Percentiles rank a stretch among this genome's conserved stretches.
phyloP scores from a whole-genome alignment of 2,113 vertebrate species.

The Pterocles orientalis region DNA sequence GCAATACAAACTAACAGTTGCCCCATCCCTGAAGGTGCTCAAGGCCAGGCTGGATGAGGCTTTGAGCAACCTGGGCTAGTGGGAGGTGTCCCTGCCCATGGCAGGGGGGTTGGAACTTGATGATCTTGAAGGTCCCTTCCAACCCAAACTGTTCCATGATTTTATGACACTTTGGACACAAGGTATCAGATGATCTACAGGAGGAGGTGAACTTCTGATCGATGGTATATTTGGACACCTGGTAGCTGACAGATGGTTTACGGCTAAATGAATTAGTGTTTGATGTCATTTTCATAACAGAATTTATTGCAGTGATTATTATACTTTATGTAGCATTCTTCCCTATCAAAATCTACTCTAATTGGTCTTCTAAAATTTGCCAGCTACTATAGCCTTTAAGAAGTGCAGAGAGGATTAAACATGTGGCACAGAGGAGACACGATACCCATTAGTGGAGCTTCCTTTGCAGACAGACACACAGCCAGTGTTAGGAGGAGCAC shows the following conservation, averaged over 20 bases:
- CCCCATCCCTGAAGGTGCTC: background rate
- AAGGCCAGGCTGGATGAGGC: too few species aligned
- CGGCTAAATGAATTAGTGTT: background rate
- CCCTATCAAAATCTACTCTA: background rate
- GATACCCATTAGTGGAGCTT: background rate
- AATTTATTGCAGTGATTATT: conserved; percentile 33
- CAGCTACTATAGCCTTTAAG: background rate
- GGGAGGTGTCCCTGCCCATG: too few species aligned
- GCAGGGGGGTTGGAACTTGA: too few species aligned
- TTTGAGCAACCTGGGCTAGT: too few species aligned
- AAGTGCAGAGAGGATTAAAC: background rate
- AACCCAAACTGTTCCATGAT: too few species aligned
- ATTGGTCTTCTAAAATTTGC: background rate
- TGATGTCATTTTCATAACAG: conserved; percentile 2
- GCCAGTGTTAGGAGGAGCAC: background rate
- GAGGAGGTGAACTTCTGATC: background rate
- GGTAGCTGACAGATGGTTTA: conserved; percentile 7
- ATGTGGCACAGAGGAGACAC: background rate
- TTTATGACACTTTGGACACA: background rate
- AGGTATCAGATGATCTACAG: background rate
- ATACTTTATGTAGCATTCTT: background rate
- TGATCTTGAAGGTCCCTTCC: too few species aligned
- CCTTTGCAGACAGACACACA: background rate
- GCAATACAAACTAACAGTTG: background rate
- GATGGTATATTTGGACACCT: background rate